A percentile compares a stretch with the other conserved stretches of the same genome.
Conservation (phyloP, 2,888 invertebrate genomes). For the Nowickia ferox region DNA sequence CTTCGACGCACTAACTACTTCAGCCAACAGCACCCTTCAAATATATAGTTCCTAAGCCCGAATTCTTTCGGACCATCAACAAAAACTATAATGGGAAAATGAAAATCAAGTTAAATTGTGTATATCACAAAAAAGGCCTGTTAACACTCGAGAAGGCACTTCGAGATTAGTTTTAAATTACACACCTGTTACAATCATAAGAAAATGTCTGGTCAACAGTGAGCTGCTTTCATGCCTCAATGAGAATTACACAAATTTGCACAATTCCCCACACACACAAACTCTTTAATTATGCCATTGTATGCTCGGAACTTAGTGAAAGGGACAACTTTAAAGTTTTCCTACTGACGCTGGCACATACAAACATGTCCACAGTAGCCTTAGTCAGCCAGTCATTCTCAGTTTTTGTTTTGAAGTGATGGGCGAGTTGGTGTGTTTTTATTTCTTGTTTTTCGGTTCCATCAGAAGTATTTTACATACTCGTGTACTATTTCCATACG, state of each 20-base stretch:
- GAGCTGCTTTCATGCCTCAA: conserved; percentile 29
- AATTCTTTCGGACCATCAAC: too few species aligned
- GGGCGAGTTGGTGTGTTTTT: not conserved
- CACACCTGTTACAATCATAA: conserved; percentile 46
- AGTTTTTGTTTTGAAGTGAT: conserved; percentile 2
- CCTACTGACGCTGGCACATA: conserved; percentile 32
- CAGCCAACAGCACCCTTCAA: too few species aligned
- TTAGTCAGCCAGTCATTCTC: conserved; percentile 4
- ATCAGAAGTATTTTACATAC: conserved; percentile 55
- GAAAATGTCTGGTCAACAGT: conserved; percentile 59
- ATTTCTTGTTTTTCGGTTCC: conserved; percentile 4
- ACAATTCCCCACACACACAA: not conserved
- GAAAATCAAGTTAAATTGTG: not conserved
- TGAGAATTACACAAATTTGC: conserved; percentile 27
- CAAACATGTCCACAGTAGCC: conserved; percentile 19
- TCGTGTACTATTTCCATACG: too few species aligned
- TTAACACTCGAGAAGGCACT: not conserved
- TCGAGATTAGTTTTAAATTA: conserved; percentile 52
- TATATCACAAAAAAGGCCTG: not conserved
- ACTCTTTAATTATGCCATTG: not conserved
- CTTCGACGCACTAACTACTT: too few species aligned
- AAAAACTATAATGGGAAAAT: too few species aligned
- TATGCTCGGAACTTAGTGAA: conserved; percentile 56
- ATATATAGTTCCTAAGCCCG: too few species aligned
- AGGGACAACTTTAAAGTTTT: conserved; percentile 57